These are phyloP conservation scores for Lasioglossum albipes DNA, from an alignment of 1,140 invertebrate genomes.

Conservation along the genomic window DNA sequence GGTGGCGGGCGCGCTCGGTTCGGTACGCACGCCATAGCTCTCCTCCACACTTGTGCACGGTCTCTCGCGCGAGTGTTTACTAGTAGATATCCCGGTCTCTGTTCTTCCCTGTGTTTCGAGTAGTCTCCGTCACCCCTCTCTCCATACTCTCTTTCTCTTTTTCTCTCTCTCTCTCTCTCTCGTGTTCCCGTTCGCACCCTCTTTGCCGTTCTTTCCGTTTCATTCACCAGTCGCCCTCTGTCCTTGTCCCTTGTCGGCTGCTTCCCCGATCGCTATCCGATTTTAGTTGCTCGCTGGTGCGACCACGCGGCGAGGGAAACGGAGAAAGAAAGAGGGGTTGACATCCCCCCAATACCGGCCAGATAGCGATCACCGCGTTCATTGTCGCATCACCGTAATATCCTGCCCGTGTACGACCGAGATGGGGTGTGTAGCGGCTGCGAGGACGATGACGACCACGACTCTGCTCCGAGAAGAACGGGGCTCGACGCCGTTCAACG, in stretches of 20 bases:
- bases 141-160: neutral
- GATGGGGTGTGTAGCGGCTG: neutral
- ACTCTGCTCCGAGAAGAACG: conserved; percentile 27
- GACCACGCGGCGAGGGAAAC: neutral
- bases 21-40: conserved; percentile 25
- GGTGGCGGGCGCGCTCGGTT: conserved; percentile 44
- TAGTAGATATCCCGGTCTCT: neutral
- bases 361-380: conserved; percentile 75
- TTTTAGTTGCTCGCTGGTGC: conserved; percentile 10
- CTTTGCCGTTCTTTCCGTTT: neutral
- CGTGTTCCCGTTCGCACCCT: no score
- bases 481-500: conserved; percentile 20
- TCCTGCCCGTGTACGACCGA: conserved; percentile 38
- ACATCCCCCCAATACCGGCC: conserved; percentile 46
- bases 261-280: neutral
- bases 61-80: conserved; percentile 19
- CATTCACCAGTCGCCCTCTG: neutral
- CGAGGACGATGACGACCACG: conserved; percentile 17
- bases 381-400: conserved; percentile 74
- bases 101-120: neutral
- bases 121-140: no score
- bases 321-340: conserved; percentile 17
- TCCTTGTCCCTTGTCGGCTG: no score
- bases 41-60: neutral
- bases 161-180: no score